A percentile compares a stretch with the other conserved stretches of the same genome.
phyloP scores from a whole-genome alignment of 2,888 invertebrate genomes.

The Troides oblongomaculatus region DNA sequence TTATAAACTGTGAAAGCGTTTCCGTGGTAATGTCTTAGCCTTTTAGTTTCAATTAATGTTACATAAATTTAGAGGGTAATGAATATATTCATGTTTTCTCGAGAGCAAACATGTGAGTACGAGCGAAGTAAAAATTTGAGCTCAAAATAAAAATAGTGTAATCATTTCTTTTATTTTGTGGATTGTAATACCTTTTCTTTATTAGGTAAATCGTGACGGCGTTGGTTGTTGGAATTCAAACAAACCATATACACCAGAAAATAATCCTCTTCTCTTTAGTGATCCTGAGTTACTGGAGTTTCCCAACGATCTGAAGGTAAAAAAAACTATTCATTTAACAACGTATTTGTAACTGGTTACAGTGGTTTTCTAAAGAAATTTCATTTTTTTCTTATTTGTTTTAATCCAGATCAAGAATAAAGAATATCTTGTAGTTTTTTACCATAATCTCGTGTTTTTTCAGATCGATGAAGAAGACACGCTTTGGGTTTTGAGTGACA shows the following conservation, averaged over 20 bases:
- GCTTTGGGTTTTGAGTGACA: conserved; percentile 88
- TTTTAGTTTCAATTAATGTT: too few relatives aligned
- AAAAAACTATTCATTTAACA: conserved; percentile 25
- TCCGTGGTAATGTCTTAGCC: too few relatives aligned
- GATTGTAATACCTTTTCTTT: conserved; percentile 20
- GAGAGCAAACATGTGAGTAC: too few relatives aligned
- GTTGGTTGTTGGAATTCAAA: conserved; percentile 90
- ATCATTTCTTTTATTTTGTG: background rate
- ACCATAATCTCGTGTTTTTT: conserved; percentile 32
- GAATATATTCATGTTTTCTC: too few relatives aligned
- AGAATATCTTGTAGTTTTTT: too few relatives aligned
- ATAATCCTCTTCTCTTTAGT: conserved; percentile 83
- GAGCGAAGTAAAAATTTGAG: too few relatives aligned
- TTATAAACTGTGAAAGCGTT: too few relatives aligned
- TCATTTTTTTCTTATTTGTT: too few relatives aligned
- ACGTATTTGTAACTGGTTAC: background rate
- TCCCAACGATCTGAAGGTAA: conserved; percentile 87
- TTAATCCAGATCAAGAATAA: too few relatives aligned
- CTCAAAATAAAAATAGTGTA: too few relatives aligned
- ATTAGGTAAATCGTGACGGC: conserved; percentile 85
- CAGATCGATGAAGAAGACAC: conserved; percentile 78
- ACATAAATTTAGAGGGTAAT: too few relatives aligned
- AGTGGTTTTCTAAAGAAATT: too few relatives aligned
- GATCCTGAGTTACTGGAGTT: conserved; percentile 86
- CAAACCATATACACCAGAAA: conserved; percentile 82